Evolutionary conservation across 2,797 vertebrate genomes (phyloP).

Genomic region (Crax fasciolata): DNA sequence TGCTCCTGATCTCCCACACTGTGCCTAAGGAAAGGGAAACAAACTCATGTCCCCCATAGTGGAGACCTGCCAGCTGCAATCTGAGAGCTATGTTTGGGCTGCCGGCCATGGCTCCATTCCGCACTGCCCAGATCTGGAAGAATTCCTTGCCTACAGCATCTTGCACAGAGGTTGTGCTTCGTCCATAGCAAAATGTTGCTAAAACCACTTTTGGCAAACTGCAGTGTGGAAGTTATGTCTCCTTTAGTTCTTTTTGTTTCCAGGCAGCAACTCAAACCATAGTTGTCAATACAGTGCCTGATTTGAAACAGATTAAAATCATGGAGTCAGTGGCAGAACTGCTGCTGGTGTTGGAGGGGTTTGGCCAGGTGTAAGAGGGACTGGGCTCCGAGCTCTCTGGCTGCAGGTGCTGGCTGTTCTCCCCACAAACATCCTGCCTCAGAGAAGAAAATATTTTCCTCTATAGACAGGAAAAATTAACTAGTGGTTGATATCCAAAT

Average conservation of each 20-base stretch:
- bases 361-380: neutral
- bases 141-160: neutral
- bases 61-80: accelerated
- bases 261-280: neutral
- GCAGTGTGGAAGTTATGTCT: neutral
- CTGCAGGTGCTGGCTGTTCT: neutral
- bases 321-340: neutral
- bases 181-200: neutral
- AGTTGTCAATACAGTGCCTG: neutral
- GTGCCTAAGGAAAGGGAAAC: neutral
- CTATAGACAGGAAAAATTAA: neutral
- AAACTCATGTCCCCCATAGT: neutral
- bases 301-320: accelerated
- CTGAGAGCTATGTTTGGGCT: neutral
- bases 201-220: neutral
- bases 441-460: neutral
- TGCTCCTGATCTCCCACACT: neutral
- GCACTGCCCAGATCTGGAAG: neutral
- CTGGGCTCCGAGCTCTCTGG: neutral
- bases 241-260: neutral
- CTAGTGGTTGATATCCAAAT: neutral
- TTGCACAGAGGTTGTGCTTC: neutral
- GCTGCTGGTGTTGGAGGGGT: neutral
- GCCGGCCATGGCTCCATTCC: neutral
- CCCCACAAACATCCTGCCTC: neutral